These are phyloP conservation scores for Imbricaverruca yamaguchii DNA, from an alignment of 2,888 invertebrate species.

Conservation along the genomic window DNA sequence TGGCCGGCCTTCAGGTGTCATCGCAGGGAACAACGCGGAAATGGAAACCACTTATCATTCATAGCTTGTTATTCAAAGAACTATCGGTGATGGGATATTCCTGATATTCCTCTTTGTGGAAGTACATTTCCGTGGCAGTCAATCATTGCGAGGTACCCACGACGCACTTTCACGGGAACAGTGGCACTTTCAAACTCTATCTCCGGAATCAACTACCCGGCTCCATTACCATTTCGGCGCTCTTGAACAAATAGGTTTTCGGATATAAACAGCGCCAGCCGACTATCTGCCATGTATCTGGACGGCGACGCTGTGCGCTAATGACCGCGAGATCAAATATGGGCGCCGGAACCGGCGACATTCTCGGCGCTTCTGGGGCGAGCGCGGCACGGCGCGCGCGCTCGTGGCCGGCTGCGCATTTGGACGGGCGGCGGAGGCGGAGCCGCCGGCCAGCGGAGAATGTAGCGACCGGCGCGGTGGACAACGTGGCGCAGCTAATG, in stretches of 20 bases:
- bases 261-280: neutral
- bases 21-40: too few relatives aligned
- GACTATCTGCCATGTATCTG: neutral
- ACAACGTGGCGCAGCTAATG: neutral
- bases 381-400: neutral
- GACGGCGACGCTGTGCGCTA: neutral
- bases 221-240: neutral
- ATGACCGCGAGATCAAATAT: conserved; percentile 12
- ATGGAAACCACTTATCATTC: too few relatives aligned
- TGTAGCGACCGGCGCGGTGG: too few relatives aligned
- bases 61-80: too few relatives aligned
- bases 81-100: too few relatives aligned
- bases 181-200: neutral
- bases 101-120: too few relatives aligned
- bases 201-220: neutral
- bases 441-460: too few relatives aligned
- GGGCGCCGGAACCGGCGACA: neutral
- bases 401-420: neutral
- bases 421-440: neutral
- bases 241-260: neutral
- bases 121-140: too few relatives aligned
- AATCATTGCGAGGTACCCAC: neutral
- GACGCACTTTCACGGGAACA: neutral
- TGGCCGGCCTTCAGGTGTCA: too few relatives aligned
- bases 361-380: neutral